A percentile compares a stretch with the other conserved stretches of the same genome.
phyloP scores from a whole-genome alignment of 2,888 invertebrate genomes.

The Pediacus dermestoides region DNA sequence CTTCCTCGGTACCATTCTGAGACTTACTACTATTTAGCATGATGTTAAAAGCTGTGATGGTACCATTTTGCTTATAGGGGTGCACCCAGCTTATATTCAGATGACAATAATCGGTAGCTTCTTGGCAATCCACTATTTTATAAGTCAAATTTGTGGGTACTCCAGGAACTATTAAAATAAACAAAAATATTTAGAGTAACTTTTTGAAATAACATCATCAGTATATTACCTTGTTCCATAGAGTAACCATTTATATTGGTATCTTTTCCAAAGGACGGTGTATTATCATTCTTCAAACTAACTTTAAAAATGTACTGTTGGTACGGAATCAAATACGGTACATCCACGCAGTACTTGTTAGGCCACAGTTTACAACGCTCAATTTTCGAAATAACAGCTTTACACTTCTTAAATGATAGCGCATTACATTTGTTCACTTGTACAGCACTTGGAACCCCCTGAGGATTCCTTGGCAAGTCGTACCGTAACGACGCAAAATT shows the following conservation, averaged over 20 bases:
- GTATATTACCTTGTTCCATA: conserved; percentile 32
- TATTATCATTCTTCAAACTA: conserved; percentile 38
- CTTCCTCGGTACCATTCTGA: conserved; percentile 23
- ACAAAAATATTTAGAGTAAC: conserved; percentile 8
- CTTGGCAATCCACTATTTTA: conserved; percentile 36
- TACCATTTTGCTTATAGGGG: conserved; percentile 41
- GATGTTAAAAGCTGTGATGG: conserved; percentile 41
- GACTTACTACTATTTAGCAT: conserved; percentile 33
- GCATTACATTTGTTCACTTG: conserved; percentile 36
- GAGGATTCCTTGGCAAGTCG: conserved; percentile 34
- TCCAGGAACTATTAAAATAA: conserved; percentile 37
- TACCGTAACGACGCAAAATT: conserved; percentile 38
- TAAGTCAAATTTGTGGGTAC: conserved; percentile 40
- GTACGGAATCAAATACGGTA: conserved; percentile 32
- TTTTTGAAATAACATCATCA: conserved; percentile 5
- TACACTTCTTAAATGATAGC: conserved; percentile 34
- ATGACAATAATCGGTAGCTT: conserved; percentile 36
- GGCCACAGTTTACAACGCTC: conserved; percentile 39
- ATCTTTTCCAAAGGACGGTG: conserved; percentile 36
- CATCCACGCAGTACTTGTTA: conserved; percentile 37
- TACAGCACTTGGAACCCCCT: conserved; percentile 34
- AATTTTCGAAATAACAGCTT: conserved; percentile 25
- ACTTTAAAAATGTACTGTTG: conserved; percentile 34
- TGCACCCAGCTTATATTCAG: conserved; percentile 43
- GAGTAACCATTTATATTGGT: conserved; percentile 27